These are phyloP conservation scores for Smittia aterrima DNA, from an alignment of 2,888 invertebrate genomes.

Conservation along the genomic window DNA sequence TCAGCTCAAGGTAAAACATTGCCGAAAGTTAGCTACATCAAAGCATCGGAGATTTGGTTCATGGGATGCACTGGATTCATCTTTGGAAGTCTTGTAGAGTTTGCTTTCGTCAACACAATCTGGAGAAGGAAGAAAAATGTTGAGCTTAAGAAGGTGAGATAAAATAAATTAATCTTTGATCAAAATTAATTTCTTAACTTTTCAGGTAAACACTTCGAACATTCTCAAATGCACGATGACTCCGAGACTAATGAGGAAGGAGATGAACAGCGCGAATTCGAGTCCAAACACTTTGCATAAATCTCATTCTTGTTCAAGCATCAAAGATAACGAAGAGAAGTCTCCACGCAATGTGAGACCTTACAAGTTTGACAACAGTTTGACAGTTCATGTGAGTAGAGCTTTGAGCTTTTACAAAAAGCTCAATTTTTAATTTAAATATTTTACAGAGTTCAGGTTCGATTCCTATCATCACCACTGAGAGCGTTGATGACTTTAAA, in stretches of 20 bases:
- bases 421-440: slow-evolving; percentile 37
- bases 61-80: slow-evolving; percentile 80
- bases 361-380: slow-evolving; percentile 58
- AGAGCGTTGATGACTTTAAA: slow-evolving; percentile 63
- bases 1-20: slow-evolving; percentile 80
- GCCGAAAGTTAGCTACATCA: slow-evolving; percentile 86
- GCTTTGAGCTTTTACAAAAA: neutral
- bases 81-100: slow-evolving; percentile 81
- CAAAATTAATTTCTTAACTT: neutral
- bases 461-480: slow-evolving; percentile 68
- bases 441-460: slow-evolving; percentile 44
- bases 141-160: slow-evolving; percentile 50
- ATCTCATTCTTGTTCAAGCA: slow-evolving; percentile 68
- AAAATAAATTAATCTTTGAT: neutral
- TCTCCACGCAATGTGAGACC: slow-evolving; percentile 42
- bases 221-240: slow-evolving; percentile 81
- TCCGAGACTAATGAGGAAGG: slow-evolving; percentile 70
- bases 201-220: slow-evolving; percentile 48
- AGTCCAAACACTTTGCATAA: slow-evolving; percentile 59
- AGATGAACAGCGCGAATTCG: slow-evolving; percentile 58
- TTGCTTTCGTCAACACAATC: slow-evolving; percentile 86
- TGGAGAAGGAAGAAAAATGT: slow-evolving; percentile 70
- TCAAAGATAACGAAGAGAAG: slow-evolving; percentile 58
- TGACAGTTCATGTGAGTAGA: slow-evolving; percentile 71
- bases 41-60: slow-evolving; percentile 89